Evolutionary conservation across 2,888 invertebrate genomes (phyloP).

Genomic region (Lingula anatina): DNA sequence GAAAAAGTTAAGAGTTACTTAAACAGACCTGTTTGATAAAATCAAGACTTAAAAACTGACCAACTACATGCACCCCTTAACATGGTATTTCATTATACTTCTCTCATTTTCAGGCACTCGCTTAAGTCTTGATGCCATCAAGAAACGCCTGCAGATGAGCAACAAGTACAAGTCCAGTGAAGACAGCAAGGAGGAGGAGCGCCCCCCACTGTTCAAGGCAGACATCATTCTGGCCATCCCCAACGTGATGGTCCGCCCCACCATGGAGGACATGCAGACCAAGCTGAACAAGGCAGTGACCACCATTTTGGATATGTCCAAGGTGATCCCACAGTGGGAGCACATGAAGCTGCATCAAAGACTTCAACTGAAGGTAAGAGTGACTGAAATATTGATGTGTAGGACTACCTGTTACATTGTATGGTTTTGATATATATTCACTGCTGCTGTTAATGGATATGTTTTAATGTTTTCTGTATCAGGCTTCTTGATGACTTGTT

Average conservation of each 20-base stretch:
- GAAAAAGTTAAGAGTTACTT: too few species aligned
- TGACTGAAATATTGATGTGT: not conserved
- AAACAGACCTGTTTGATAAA: too few species aligned
- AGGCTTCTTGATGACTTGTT: too few species aligned
- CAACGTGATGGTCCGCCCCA: slow-evolving; percentile 79
- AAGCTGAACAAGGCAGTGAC: slow-evolving; percentile 75
- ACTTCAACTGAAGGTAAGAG: slow-evolving; percentile 42
- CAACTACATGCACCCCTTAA: too few species aligned
- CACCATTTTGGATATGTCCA: slow-evolving; percentile 78
- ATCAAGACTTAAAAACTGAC: too few species aligned
- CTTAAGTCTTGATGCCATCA: slow-evolving; percentile 50
- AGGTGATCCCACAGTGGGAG: slow-evolving; percentile 88
- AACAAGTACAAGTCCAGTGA: slow-evolving; percentile 42
- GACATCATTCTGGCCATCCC: slow-evolving; percentile 82
- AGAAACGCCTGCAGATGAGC: slow-evolving; percentile 46
- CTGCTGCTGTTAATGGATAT: not conserved
- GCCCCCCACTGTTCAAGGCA: slow-evolving; percentile 64
- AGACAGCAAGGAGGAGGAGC: slow-evolving; percentile 31
- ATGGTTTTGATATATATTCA: too few species aligned
- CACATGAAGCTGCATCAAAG: slow-evolving; percentile 58
- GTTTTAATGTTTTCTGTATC: not conserved
- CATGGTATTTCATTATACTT: not conserved
- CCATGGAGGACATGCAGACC: slow-evolving; percentile 86
- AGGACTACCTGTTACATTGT: too few species aligned
- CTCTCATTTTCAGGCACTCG: slow-evolving; percentile 35